Percentiles rank a stretch among this genome's conserved stretches.
Evolutionary conservation across 2,113 vertebrate genomes (phyloP).

Genomic region (Galemys pyrenaicus): DNA sequence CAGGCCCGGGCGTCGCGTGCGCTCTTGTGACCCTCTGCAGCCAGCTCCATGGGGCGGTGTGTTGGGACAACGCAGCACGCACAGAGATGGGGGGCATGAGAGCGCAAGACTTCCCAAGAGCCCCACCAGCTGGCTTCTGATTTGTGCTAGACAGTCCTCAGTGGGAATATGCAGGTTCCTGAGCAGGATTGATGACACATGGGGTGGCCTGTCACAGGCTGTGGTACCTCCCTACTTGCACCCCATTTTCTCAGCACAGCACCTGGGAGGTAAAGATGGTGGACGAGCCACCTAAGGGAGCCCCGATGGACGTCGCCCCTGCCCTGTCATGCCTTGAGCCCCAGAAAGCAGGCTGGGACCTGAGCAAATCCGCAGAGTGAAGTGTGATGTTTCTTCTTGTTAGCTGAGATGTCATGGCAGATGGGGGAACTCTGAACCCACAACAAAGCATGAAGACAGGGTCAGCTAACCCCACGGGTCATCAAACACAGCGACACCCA

Average conservation of each 20-base stretch:
- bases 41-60: too few species aligned
- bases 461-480: not conserved
- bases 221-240: not conserved
- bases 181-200: not conserved
- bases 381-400: not conserved
- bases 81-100: not conserved
- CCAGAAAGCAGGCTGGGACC: not conserved
- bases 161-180: not conserved
- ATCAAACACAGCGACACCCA: not conserved
- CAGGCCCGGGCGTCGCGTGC: accelerated
- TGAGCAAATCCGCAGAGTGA: not conserved
- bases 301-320: not conserved
- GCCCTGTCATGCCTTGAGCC: not conserved
- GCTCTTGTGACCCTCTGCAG: not conserved
- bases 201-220: not conserved
- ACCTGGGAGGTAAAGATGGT: not conserved
- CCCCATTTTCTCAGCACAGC: accelerated
- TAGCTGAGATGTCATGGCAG: not conserved
- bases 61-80: not conserved
- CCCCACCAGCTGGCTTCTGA: not conserved
- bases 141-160: not conserved
- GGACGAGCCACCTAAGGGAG: not conserved
- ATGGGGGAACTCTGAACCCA: not conserved
- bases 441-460: not conserved
- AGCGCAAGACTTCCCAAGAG: not conserved